These are phyloP conservation scores for Polyergus mexicanus DNA, from an alignment of 1,140 invertebrate species.

Conservation along the genomic window DNA sequence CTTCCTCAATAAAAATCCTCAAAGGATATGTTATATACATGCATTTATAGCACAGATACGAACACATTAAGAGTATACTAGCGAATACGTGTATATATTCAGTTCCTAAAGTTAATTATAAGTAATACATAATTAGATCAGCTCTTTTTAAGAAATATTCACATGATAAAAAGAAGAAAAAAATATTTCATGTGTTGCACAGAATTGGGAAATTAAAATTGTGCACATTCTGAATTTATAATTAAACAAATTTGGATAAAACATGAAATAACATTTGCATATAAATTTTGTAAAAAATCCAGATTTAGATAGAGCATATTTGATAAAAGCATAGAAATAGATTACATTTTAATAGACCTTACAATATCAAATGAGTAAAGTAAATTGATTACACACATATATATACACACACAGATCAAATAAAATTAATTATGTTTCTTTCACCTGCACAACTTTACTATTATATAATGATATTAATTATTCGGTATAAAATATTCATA, in stretches of 20 bases:
- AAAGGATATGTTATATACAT: neutral
- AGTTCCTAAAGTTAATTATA: too few relatives aligned
- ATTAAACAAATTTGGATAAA: neutral
- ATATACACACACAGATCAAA: neutral
- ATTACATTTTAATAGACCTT: slow-evolving; percentile 45
- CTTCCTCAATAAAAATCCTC: neutral
- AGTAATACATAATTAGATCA: too few relatives aligned
- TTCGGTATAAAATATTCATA: slow-evolving; percentile 4
- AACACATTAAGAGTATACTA: neutral
- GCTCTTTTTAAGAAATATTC: neutral
- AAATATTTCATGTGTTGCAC: neutral
- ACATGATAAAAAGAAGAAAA: neutral
- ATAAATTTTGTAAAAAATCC: slow-evolving; percentile 57
- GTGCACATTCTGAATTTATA: slow-evolving; percentile 20
- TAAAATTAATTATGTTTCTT: slow-evolving; percentile 16
- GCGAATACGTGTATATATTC: too few relatives aligned
- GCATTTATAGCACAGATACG: slow-evolving; percentile 19
- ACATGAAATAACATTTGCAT: neutral
- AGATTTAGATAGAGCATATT: slow-evolving; percentile 44
- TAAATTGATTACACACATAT: too few relatives aligned
- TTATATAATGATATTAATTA: neutral
- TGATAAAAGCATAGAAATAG: slow-evolving; percentile 53
- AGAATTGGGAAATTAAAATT: neutral
- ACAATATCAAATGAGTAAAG: slow-evolving; percentile 19
- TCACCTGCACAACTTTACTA: neutral